Evolutionary conservation across 2,113 vertebrate genomes (phyloP).

Genomic region (Spermophilus dauricus): DNA sequence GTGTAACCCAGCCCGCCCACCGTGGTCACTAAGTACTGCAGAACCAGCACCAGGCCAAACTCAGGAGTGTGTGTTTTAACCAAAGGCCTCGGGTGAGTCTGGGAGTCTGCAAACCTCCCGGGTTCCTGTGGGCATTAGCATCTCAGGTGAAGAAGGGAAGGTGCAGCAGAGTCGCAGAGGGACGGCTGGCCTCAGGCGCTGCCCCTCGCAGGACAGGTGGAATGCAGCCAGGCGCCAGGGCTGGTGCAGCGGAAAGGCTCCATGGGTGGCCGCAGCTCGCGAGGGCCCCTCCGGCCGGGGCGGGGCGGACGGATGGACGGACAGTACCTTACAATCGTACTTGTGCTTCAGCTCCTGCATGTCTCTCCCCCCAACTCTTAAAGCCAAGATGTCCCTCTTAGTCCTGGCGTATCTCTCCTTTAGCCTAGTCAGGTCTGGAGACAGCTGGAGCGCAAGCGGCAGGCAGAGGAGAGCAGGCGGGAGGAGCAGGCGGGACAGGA

Average conservation of each 20-base stretch:
- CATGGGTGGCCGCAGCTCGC: neutral
- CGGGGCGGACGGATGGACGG: neutral
- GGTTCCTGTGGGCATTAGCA: no score
- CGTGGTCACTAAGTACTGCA: neutral
- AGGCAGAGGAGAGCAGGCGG: constrained; percentile 80
- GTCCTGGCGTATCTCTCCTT: constrained; percentile 95
- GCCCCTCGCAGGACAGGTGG: accelerated
- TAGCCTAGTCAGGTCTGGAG: constrained; percentile 95
- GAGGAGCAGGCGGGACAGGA: constrained; percentile 67
- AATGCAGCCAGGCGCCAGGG: neutral
- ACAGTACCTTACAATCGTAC: constrained; percentile 95
- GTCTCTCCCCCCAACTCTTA: constrained; percentile 93
- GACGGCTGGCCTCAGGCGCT: neutral
- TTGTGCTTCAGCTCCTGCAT: constrained; percentile 93
- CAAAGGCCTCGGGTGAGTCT: neutral
- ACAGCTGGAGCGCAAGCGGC: constrained; percentile 91
- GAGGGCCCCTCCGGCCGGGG: neutral
- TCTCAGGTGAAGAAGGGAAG: neutral
- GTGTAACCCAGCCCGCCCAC: neutral
- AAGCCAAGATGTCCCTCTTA: constrained; percentile 94
- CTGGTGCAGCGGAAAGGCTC: neutral
- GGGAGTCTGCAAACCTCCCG: neutral
- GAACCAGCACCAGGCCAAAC: neutral
- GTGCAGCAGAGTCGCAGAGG: neutral
- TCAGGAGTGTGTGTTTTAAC: neutral